Evolutionary conservation across 2,888 invertebrate species (phyloP), one percentile per base, ranked within the genome.

Genomic region (Beris morrisii): DNA sequence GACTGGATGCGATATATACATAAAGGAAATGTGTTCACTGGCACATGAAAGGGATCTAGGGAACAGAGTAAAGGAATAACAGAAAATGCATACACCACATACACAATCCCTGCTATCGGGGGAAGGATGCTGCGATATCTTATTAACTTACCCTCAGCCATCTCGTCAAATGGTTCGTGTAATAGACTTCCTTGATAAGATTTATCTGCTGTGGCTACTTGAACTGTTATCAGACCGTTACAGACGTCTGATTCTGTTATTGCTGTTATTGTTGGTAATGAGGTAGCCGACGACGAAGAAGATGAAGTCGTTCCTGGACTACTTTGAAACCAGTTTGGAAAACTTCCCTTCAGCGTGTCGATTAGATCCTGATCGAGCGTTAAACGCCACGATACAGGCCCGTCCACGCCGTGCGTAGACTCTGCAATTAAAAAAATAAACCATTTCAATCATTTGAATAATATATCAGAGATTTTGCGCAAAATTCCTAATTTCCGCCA

Each of bases 321-420:
- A 59, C 82, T 83, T 81, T 90, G 90, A 85, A 95, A 94, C 94
- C 94, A 95, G 88, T 91, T 93, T 75, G 94, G 94, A 84, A 93
- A 94, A 82, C 93, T 92, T 76, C 92, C 90, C 81, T 92, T 91
- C 79, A 95, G 90, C 79, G 94, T 94, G 83, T 94, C 92, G 81
- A 94, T 88, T 77, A 94, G 87, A 85, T 94, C 94, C 85, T 91
- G 89, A 86, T 94, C 94, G 84, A 94, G 87, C 83, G 93, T 92
- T 81, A 94, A 89, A 84, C 91, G 91, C 93, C 93, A 94, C 86
- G 90, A 92, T 78, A 87, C 88, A 83, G 88, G 88, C 83, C 85
- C 85, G 83, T 87, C 88, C 82, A 87, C 87, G 83, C 89, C 86
- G 77, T 87, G 83, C 84, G 86, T 84, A 83, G 87, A 91, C 87